Evolutionary conservation across 2,113 vertebrate genomes (phyloP), one percentile per base, ranked within the genome.

Genomic region (Nestor notabilis): DNA sequence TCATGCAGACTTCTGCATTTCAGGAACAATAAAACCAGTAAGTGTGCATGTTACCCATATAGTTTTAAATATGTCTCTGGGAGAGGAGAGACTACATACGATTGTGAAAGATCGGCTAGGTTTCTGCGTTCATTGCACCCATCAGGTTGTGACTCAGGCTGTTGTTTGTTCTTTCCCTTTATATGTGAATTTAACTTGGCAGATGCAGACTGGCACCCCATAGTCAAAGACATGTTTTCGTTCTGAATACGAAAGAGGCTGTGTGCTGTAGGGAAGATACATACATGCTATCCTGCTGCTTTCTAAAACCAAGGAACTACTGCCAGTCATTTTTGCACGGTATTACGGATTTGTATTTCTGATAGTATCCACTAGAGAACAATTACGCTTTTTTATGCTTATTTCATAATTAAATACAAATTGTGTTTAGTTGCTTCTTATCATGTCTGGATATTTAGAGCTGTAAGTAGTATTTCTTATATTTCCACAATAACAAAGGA

Each of bases 11-110:
- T n/a, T 74, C 5, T 74, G 33, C 41, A 11, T 81, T 93, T 81
- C 65, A 68, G 65, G 46, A 93, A 10, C 60, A 78, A 27, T 14
- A n/a, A 77, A 18, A 66, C n/a, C 29, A 35, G 28, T 19, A 5
- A 66, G 52, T 7, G 1, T 27, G 11, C 8, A 17, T 50, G 33
- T 55, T 47, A 28, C 14, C 43, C 0, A 0, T 64, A 7, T 27
- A 49, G 33, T 33, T 69, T 46, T 31, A 61, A 66, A 56, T 27
- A 27, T 12, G 4, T 53, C 46, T 63, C 13, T 28, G 11, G 71
- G 37, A 70, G 35, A 82, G 50, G 33, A 75, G 58, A 74, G 11
- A 7, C 39, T 50, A 15, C 21, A 2, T 0, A 5, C 29, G 55
- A 10, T 23, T 50, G 9, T 44, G 83, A 20, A 39, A 21, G 49